Evolutionary conservation across 2,113 vertebrate species (phyloP).

Genomic region (Marmota flaviventris): DNA sequence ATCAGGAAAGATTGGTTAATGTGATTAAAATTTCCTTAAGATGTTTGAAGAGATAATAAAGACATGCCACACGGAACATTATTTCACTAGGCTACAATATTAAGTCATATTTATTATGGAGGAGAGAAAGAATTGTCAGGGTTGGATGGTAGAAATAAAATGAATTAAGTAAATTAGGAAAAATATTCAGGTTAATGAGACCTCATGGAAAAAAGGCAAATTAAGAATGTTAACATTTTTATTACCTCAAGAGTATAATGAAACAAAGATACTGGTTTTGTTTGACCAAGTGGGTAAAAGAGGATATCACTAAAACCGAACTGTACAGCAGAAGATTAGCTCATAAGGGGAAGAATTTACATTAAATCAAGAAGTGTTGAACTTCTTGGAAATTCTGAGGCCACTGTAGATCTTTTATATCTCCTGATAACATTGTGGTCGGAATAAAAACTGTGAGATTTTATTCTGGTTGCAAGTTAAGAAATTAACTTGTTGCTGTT

Average conservation of each 20-base stretch:
- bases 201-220: slow-evolving; percentile 13
- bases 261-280: background rate
- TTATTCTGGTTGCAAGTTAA: background rate
- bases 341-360: background rate
- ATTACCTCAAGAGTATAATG: background rate
- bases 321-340: background rate
- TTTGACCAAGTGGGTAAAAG: background rate
- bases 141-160: background rate
- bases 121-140: background rate
- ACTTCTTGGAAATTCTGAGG: background rate
- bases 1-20: background rate
- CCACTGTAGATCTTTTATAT: background rate
- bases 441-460: background rate
- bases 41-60: background rate
- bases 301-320: background rate
- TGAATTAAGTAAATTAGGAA: background rate
- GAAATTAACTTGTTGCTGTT: background rate
- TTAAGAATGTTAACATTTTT: slow-evolving; percentile 22
- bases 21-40: background rate
- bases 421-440: background rate
- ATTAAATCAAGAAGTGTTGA: background rate
- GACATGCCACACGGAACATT: background rate
- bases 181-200: slow-evolving; percentile 23
- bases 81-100: background rate
- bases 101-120: background rate